A percentile compares a stretch with the other conserved stretches of the same genome.
These are phyloP conservation scores for Gambusia yucatana DNA, from an alignment of 2,797 vertebrate species.

Conservation along the genomic window DNA sequence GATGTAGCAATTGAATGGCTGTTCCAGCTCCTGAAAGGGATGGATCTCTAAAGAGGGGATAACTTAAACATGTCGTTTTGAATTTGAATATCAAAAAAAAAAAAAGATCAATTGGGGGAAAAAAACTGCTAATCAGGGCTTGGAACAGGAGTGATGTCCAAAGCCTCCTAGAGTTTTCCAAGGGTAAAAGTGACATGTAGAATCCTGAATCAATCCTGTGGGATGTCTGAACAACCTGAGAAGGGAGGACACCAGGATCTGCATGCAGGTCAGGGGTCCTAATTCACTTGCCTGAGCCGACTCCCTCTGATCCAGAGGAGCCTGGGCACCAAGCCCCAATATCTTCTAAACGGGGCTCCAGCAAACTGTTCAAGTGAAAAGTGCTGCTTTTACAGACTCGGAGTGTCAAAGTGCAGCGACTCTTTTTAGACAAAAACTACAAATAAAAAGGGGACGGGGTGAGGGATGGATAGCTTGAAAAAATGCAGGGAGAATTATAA, in stretches of 20 bases:
- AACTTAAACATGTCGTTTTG: conserved; percentile 28
- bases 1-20: conserved; percentile 39
- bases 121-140: no score
- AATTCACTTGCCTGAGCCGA: not conserved
- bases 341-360: not conserved
- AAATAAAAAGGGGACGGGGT: not conserved
- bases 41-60: conserved; percentile 11
- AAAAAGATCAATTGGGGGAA: not conserved
- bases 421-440: not conserved
- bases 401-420: not conserved
- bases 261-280: not conserved
- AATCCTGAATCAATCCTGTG: not conserved
- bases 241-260: not conserved
- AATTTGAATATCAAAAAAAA: conserved; percentile 1
- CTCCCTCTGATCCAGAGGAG: not conserved
- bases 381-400: not conserved
- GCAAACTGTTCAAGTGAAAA: not conserved
- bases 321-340: not conserved
- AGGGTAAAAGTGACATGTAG: not conserved
- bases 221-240: not conserved
- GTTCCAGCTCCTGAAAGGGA: conserved; percentile 27
- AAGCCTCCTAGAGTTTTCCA: not conserved
- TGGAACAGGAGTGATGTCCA: not conserved
- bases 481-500: not conserved
- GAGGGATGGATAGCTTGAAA: not conserved